A percentile compares a stretch with the other conserved stretches of the same genome.
Evolutionary conservation across 37 sponge, comb jelly and placozoan species (phyloP).

Genomic region (Oscarella lobularis): DNA sequence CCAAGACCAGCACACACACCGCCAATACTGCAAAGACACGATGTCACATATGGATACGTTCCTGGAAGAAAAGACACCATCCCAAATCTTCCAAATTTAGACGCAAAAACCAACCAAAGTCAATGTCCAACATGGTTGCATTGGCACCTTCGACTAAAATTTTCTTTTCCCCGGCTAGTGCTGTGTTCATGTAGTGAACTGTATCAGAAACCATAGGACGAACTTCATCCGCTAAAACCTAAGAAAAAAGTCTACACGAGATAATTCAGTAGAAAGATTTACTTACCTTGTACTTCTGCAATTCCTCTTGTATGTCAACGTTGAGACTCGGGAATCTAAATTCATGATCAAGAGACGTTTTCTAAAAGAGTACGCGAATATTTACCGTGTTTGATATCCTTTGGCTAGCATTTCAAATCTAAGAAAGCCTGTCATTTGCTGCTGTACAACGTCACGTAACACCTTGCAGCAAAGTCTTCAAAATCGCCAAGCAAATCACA

Average conservation of each 20-base stretch:
- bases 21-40: constrained; percentile 87
- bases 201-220: constrained; percentile 77
- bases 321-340: constrained; percentile 50
- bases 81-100: not conserved
- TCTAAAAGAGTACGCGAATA: no score
- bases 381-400: constrained; percentile 21
- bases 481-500: constrained; percentile 61
- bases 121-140: constrained; percentile 97
- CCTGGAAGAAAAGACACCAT: constrained; percentile 31
- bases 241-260: not conserved
- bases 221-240: constrained; percentile 14
- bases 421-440: not conserved
- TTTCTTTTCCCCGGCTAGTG: constrained; percentile 42
- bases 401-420: constrained; percentile 20
- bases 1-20: constrained; percentile 90
- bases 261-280: not conserved
- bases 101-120: constrained; percentile 43
- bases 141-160: constrained; percentile 95
- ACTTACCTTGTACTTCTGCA: constrained; percentile 39
- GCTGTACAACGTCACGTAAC: no score
- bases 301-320: constrained; percentile 42
- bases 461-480: constrained; percentile 38
- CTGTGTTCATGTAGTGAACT: constrained; percentile 45
- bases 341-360: not conserved
- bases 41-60: constrained; percentile 96